Base-by-base conservation (phyloP, 2,113 vertebrate species). In the Cromileptes altivelis region DNA sequence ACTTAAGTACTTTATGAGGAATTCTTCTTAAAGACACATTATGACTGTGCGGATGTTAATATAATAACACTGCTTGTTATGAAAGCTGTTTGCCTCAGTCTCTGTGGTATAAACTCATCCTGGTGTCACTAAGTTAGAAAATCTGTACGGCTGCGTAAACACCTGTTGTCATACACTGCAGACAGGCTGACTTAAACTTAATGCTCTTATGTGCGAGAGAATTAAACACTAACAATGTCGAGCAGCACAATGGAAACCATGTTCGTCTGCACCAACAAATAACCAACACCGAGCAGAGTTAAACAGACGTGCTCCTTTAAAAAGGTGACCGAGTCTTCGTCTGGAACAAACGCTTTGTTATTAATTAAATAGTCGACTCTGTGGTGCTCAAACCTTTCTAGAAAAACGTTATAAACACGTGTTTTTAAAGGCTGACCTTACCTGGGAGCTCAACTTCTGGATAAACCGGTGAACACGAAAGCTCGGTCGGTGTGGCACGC, bases 231-330 rank as follows among this genome's bases (percentile, higher is more conserved):
- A 74, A 78, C 82, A 82, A 62, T 65, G 63, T 84, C 76, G 72
- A 58, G 70, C 52, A 73, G 63, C 87, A 93, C 89, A 92, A 93
- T 89, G 75, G 88, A 84, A 78, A 78, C 84, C 75, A 60, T 69
- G 82, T 81, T 67, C 72, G 18, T 33, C 58, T 74, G 18, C 13
- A 23, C 1, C 40, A 57, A 70, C 47, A 61, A 58, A 82, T 75
- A 67, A 67, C 33, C 53, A 37, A 21, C 12, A 47, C 27, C 14
- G 49, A 74, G 58, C 75, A 3, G 12, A 81, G 74, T 74, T 33
- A 25, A 47, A 23, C 58, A 62, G 53, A 71, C 64, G 68, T 19
- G 25, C 2, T 47, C 10, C 9, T 23, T 53, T 14, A 21, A 30
- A 11, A 2, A 72, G 10, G 57, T 21, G 42, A 57, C 14, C 0